Conservation (phyloP, 2,888 invertebrate species). For the Nemotelus nigrinus region DNA sequence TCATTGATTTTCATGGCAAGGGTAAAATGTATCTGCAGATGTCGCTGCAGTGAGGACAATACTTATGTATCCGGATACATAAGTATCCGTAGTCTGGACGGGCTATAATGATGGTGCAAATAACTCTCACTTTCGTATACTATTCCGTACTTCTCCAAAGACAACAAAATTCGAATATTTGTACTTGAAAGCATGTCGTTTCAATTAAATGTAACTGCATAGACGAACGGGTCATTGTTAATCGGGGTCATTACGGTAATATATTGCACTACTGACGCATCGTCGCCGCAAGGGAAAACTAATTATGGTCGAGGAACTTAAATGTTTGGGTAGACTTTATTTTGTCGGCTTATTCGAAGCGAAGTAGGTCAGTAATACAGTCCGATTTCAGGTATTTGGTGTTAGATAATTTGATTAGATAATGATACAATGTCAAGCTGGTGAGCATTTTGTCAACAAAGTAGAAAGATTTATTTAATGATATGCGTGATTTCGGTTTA, state of each 20-base stretch:
- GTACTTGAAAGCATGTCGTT: too few species aligned
- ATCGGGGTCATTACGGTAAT: background rate
- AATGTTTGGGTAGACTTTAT: background rate
- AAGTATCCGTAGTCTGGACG: too few species aligned
- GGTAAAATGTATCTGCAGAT: too few species aligned
- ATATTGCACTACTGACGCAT: background rate
- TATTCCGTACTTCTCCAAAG: too few species aligned
- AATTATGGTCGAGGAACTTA: background rate
- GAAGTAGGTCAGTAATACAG: conserved; percentile 10
- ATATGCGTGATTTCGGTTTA: background rate
- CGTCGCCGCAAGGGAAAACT: background rate
- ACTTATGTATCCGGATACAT: too few species aligned
- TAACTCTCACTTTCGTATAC: too few species aligned
- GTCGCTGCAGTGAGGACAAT: too few species aligned
- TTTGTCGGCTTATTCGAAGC: background rate
- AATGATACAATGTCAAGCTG: background rate
- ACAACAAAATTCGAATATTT: too few species aligned
- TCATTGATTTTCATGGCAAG: too few species aligned
- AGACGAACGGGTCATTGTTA: background rate
- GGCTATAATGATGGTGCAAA: too few species aligned
- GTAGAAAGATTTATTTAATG: background rate
- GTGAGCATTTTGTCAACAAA: background rate
- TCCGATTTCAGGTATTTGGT: conserved; percentile 8
- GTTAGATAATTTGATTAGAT: conserved; percentile 16
- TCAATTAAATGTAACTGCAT: background rate